These are phyloP conservation scores for Watsonalla binaria DNA, from an alignment of 2,888 invertebrate species.

Conservation along the genomic window DNA sequence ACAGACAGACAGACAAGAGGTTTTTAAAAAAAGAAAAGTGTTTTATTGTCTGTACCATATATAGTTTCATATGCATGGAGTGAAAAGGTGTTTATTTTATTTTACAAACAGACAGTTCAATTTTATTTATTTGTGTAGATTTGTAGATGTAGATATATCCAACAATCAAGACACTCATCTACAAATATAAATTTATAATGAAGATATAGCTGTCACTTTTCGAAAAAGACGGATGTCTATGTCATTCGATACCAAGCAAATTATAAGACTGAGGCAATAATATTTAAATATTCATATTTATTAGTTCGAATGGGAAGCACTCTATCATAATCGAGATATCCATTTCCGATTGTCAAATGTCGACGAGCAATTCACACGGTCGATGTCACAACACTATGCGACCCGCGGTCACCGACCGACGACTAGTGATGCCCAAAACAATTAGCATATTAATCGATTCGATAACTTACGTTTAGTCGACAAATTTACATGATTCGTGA, in stretches of 20 bases:
- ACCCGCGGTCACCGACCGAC: conserved; percentile 67
- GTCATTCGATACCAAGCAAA: background rate
- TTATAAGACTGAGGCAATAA: conserved; percentile 4
- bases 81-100: no score
- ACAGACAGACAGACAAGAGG: no score
- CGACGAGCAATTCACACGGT: conserved; percentile 87
- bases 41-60: no score
- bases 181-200: background rate
- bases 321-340: conserved; percentile 27
- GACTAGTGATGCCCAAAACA: conserved; percentile 67
- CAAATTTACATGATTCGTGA: conserved; percentile 79
- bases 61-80: no score
- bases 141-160: no score
- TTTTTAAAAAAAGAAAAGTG: no score
- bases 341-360: conserved; percentile 37
- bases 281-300: conserved; percentile 3
- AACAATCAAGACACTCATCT: no score
- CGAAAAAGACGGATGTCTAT: background rate
- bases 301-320: background rate
- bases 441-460: conserved; percentile 78
- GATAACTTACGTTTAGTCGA: conserved; percentile 77
- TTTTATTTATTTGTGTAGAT: no score
- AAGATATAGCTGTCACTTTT: background rate
- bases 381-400: conserved; percentile 82
- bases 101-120: no score